Conservation (phyloP, 2,113 vertebrate species). For the Sander lucioperca region DNA sequence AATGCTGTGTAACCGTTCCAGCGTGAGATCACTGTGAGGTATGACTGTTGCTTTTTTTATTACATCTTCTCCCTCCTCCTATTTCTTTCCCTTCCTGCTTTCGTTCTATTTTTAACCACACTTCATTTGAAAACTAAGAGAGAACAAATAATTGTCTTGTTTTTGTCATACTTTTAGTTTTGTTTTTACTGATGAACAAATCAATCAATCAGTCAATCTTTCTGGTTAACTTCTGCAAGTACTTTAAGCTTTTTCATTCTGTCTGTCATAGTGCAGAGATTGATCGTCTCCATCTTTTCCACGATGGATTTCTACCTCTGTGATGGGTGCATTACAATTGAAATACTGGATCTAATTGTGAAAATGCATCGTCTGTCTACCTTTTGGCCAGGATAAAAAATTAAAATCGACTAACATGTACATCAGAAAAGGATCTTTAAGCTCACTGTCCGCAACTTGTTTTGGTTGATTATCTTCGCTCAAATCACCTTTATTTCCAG, state of each 20-base stretch:
- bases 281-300: neutral
- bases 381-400: neutral
- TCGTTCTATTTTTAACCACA: neutral
- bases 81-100: neutral
- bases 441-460: too few relatives aligned
- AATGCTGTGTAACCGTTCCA: constrained; percentile 84
- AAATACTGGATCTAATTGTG: neutral
- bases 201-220: neutral
- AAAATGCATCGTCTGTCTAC: neutral
- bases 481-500: too few relatives aligned
- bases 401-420: too few relatives aligned
- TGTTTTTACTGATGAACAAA: neutral
- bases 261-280: neutral
- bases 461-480: too few relatives aligned
- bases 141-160: neutral
- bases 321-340: neutral
- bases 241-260: neutral
- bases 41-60: constrained; percentile 59
- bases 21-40: constrained; percentile 94
- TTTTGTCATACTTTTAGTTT: neutral
- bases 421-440: too few relatives aligned
- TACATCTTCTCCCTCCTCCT: neutral
- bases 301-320: neutral
- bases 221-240: neutral
- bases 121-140: constrained; percentile 5